Evolutionary conservation across 1,140 invertebrate genomes (phyloP).

Genomic region (Pseudoatta argentina): DNA sequence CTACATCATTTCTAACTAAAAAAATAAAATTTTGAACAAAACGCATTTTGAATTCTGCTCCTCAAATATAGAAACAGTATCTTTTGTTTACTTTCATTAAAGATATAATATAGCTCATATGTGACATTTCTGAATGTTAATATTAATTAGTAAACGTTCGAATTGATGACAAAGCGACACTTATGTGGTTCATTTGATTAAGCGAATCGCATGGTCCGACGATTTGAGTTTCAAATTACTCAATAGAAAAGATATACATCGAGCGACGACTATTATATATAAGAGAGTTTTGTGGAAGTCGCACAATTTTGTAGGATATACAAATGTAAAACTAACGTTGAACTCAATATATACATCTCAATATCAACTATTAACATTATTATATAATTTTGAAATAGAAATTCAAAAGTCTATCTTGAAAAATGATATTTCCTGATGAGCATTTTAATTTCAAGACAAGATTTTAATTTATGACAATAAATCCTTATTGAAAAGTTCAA

Average conservation of each 20-base stretch:
- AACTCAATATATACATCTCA: background rate
- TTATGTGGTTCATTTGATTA: background rate
- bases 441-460: background rate
- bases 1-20: too few species aligned
- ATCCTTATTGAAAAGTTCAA: background rate
- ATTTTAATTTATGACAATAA: background rate
- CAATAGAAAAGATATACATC: constrained; percentile 36
- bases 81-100: background rate
- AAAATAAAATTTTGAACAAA: too few species aligned
- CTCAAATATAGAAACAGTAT: background rate
- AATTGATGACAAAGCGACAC: background rate
- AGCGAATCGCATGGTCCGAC: constrained; percentile 14
- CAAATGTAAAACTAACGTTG: background rate
- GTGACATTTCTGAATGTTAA: background rate
- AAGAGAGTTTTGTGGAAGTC: background rate
- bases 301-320: background rate
- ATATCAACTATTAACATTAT: background rate
- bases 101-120: background rate
- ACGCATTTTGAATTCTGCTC: too few species aligned
- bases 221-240: constrained; percentile 52
- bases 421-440: background rate
- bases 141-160: background rate
- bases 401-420: background rate
- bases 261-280: background rate
- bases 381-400: background rate